phyloP scores from a whole-genome alignment of 2,888 invertebrate species.

The Scaptomyza polygonia region DNA sequence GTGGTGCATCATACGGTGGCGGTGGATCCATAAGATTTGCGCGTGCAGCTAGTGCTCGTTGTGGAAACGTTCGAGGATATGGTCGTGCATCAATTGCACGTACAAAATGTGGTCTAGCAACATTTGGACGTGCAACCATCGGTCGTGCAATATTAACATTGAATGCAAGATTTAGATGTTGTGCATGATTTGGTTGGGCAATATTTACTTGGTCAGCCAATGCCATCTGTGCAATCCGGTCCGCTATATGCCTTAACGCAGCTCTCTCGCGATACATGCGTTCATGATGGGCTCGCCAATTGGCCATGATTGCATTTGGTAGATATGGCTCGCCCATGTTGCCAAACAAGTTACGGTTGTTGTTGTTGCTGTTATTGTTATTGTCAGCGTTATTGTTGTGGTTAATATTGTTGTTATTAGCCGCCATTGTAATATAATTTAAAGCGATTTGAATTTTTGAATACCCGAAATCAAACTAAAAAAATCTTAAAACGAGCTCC shows the following conservation, averaged over 20 bases:
- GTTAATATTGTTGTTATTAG: constrained; percentile 45
- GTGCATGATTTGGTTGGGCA: too few species aligned
- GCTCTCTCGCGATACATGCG: not conserved
- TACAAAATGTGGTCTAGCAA: not conserved
- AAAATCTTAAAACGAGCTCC: constrained; percentile 45
- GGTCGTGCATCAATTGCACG: not conserved
- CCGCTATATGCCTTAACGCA: not conserved
- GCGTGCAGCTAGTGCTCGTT: too few species aligned
- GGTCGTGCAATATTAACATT: not conserved
- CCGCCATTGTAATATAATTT: constrained; percentile 43
- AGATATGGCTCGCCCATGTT: not conserved
- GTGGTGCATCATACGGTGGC: not conserved
- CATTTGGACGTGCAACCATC: not conserved
- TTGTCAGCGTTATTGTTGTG: constrained; percentile 32
- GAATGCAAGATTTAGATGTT: too few species aligned
- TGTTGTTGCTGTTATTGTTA: constrained; percentile 6
- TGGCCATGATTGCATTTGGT: not conserved
- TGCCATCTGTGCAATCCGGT: not conserved
- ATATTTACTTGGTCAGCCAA: too few species aligned
- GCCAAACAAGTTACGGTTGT: not conserved
- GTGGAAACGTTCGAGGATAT: too few species aligned
- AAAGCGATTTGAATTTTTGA: constrained; percentile 55
- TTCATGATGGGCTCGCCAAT: not conserved
- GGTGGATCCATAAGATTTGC: not conserved
- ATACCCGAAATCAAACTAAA: constrained; percentile 46